A percentile compares a stretch with the other conserved stretches of the same genome.
phyloP scores from a whole-genome alignment of 2,113 vertebrate genomes.

The Lophius piscatorius region DNA sequence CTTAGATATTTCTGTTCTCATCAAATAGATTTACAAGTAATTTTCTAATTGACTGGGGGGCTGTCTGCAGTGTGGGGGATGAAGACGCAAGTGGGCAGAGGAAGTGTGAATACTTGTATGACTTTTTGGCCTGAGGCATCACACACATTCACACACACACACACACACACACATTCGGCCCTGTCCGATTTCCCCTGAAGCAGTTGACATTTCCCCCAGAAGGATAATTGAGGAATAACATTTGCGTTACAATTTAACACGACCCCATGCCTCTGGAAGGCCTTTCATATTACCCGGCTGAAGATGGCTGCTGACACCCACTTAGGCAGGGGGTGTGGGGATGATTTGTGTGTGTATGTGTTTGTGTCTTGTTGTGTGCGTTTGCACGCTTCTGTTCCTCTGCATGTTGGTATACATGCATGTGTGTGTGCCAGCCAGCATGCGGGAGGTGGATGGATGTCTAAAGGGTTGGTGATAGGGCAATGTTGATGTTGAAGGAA shows the following conservation, averaged over 20 bases:
- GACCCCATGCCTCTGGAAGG: slow-evolving; percentile 90
- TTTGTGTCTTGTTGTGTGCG: slow-evolving; percentile 15
- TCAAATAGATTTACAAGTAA: slow-evolving; percentile 22
- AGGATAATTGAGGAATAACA: slow-evolving; percentile 98
- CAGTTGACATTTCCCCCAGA: slow-evolving; percentile 94
- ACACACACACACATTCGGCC: slow-evolving; percentile 45
- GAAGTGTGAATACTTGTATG: slow-evolving; percentile 66
- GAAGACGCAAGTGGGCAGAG: slow-evolving; percentile 38
- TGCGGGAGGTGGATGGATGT: slow-evolving; percentile 49
- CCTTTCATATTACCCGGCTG: slow-evolving; percentile 91
- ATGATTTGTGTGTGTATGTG: slow-evolving; percentile 21
- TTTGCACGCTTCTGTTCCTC: slow-evolving; percentile 2
- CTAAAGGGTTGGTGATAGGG: slow-evolving; percentile 63
- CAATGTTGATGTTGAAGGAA: slow-evolving; percentile 73
- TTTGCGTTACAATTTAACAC: slow-evolving; percentile 96
- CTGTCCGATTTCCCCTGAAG: slow-evolving; percentile 87
- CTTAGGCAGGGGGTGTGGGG: slow-evolving; percentile 70
- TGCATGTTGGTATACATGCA: slow-evolving; percentile 19
- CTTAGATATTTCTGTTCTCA: no score
- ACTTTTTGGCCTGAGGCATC: slow-evolving; percentile 68
- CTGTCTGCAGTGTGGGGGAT: slow-evolving; percentile 9
- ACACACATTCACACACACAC: slow-evolving; percentile 42
- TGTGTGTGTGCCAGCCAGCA: slow-evolving; percentile 18
- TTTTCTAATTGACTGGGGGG: slow-evolving; percentile 24
- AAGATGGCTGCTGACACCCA: slow-evolving; percentile 87